Base-by-base conservation (phyloP, 2,888 invertebrate genomes). In the Mycogona germanica region DNA sequence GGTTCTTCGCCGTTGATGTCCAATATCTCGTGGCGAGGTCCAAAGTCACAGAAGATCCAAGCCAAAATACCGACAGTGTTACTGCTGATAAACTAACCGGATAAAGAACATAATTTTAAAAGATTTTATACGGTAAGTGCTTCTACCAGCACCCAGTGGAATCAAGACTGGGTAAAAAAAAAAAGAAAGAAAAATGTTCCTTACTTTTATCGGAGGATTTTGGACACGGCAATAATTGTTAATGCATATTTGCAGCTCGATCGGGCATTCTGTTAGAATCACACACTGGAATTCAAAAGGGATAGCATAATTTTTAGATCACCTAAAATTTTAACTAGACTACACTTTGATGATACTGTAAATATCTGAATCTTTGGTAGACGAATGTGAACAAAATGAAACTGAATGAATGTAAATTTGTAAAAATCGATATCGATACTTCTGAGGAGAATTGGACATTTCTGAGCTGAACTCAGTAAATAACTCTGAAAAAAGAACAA, bases 31-130 rank as follows among this genome's bases (percentile, higher is more conserved):
- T 70, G 70, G 30, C 57, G 49, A 53, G 65, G 64, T 3, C 70
- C 70, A 65, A 70, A 69, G 57, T 70, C 70, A 62, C 66, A 66
- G 61, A 70, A 70, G 3, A 60, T 60, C 55, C 64, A 63, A 53
- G 63, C 62, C 59, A 68, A 66, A 21, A 69, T 60, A 1, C 70
- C 70, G 60, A 59, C 66, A 5, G 69, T 68, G 61, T 69, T 69
- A 26, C 65, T 65, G 44, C 60, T 60, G 19, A 70, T 65, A 58
- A 68, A 68, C 69, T 69, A 60, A 49, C 64, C 61, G 6, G 42
- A n/a, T 30, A 7, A 3, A 26, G 23, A 42, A 42, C 14, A 2
- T 42, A 5, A 42, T n/a, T 42, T 3, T 42, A 12, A 21, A 12
- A n/a, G 2, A 42, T 51, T 23, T 49, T 49, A 37, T 3, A 19